These are phyloP conservation scores for Numenius arquata DNA, from an alignment of 2,113 vertebrate genomes.

Conservation along the genomic window DNA sequence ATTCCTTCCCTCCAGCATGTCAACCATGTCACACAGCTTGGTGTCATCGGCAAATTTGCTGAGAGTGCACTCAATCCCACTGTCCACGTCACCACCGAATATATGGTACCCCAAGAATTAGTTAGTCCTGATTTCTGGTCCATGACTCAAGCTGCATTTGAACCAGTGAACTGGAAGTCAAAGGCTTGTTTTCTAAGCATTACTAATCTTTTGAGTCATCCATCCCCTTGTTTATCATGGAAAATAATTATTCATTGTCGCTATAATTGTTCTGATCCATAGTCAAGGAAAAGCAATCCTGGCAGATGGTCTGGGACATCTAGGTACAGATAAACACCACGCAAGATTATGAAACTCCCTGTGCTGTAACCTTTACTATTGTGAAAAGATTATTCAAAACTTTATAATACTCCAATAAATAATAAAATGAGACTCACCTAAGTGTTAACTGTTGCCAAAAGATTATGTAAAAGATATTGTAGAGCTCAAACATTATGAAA, in stretches of 20 bases:
- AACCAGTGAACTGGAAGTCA: neutral
- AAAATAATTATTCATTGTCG: constrained; percentile 35
- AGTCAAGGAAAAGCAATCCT: constrained; percentile 17
- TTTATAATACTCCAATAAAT: neutral
- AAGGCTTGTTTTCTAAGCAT: neutral
- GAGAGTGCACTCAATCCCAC: neutral
- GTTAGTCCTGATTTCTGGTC: neutral
- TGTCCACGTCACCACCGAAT: neutral
- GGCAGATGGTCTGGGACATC: constrained; percentile 23
- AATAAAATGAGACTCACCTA: neutral
- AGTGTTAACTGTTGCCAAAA: neutral
- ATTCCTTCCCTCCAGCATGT: neutral
- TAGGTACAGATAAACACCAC: constrained; percentile 3
- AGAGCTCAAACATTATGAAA: neutral
- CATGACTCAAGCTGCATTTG: neutral
- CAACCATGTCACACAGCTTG: neutral
- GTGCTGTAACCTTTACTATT: neutral
- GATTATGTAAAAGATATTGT: neutral
- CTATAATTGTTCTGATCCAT: constrained; percentile 39
- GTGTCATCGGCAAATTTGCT: neutral
- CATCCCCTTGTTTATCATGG: neutral
- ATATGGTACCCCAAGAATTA: neutral
- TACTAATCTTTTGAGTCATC: neutral
- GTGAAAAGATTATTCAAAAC: neutral
- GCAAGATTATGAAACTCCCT: neutral